phyloP scores from a whole-genome alignment of 1,140 invertebrate genomes.

The Pseudomyrmex concolor region DNA sequence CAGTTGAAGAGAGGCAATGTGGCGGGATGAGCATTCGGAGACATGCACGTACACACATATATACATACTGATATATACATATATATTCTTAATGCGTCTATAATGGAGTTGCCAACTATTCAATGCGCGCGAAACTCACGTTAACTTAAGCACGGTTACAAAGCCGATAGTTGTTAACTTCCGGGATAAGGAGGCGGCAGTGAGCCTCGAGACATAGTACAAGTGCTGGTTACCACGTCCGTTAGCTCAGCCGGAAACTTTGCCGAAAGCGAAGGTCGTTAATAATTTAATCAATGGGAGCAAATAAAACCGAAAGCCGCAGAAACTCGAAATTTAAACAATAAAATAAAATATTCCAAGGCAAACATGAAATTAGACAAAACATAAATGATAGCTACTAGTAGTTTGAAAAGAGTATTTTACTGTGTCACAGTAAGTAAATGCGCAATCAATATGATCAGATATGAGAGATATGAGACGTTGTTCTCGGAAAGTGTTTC shows the following conservation, averaged over 20 bases:
- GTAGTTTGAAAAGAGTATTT: no score
- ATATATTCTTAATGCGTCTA: conserved; percentile 67
- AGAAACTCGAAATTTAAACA: not conserved
- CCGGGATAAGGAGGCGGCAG: conserved; percentile 38
- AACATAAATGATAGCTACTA: not conserved
- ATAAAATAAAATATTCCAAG: conserved; percentile 1
- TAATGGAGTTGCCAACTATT: conserved; percentile 74
- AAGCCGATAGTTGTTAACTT: conserved; percentile 58
- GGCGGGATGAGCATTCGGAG: conserved; percentile 43
- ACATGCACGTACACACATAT: not conserved
- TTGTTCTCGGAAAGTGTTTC: not conserved
- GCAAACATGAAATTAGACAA: not conserved
- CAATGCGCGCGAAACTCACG: conserved; percentile 63
- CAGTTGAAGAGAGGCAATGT: conserved; percentile 2
- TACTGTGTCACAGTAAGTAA: no score
- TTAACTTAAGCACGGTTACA: conserved; percentile 66
- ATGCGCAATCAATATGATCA: no score
- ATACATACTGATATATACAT: conserved; percentile 40
- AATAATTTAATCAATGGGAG: conserved; percentile 33
- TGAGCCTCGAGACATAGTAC: conserved; percentile 56
- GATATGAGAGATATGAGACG: no score
- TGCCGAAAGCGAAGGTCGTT: conserved; percentile 57
- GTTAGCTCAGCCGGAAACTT: conserved; percentile 58
- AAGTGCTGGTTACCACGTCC: conserved; percentile 64
- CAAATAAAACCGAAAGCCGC: conserved; percentile 1